phyloP scores from a whole-genome alignment of 2,888 invertebrate species.

The Lottia gigantea region DNA sequence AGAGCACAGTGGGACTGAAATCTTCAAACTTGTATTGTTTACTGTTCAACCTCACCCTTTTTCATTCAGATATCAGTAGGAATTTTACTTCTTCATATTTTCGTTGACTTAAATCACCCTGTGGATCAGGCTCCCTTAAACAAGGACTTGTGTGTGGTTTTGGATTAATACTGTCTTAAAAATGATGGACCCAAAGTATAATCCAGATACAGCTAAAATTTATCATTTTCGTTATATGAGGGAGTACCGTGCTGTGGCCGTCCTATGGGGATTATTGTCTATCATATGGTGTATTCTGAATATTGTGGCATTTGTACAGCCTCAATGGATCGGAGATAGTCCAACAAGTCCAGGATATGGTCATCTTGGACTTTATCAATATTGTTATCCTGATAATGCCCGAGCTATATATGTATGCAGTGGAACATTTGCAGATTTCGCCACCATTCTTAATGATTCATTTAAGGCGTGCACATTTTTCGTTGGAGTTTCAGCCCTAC shows the following conservation, averaged over 20 bases:
- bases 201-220: conserved; percentile 53
- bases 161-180: background rate
- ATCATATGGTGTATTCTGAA: conserved; percentile 97
- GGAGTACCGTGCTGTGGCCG: conserved; percentile 83
- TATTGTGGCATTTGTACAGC: conserved; percentile 93
- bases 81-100: too few relatives aligned
- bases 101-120: too few relatives aligned
- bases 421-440: conserved; percentile 78
- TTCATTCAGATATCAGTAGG: too few relatives aligned
- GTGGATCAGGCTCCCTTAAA: too few relatives aligned
- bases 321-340: conserved; percentile 72
- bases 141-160: too few relatives aligned
- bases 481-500: conserved; percentile 83
- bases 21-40: too few relatives aligned
- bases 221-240: conserved; percentile 66
- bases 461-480: conserved; percentile 89
- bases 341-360: conserved; percentile 76
- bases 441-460: conserved; percentile 83
- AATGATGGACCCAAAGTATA: conserved; percentile 44
- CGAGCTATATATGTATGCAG: conserved; percentile 73
- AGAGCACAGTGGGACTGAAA: too few relatives aligned
- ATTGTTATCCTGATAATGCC: conserved; percentile 72
- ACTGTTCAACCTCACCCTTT: too few relatives aligned
- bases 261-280: conserved; percentile 97
- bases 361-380: conserved; percentile 91